Base-by-base conservation (phyloP, 37 sponge, comb jelly and placozoan genomes). In the Diacarnus erythraeanus region DNA sequence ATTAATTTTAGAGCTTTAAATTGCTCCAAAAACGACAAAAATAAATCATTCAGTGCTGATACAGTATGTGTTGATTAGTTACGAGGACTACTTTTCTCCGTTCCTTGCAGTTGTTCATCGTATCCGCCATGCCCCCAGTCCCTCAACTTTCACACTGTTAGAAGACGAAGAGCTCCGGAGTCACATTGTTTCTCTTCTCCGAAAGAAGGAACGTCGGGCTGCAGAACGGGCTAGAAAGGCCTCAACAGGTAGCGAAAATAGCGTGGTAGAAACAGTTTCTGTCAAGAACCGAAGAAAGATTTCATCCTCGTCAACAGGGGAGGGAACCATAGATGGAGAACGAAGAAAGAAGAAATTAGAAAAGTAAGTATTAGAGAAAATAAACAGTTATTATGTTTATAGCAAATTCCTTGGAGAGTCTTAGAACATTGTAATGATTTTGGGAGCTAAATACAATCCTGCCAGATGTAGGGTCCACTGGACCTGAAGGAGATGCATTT, bases 111-210 rank as follows among this genome's bases (percentile, higher is more conserved):
- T 74, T 54, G 74, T 74, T 47, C 74, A 54, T 1, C 38, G 33
- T 10, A 47, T 74, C 57, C 38, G 76, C 86, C 79, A 37, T 37
- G 57, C 29, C 58, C 51, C 47, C 69, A 22, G 61, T 64, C 41
- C 76, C 0, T 83, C 92, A 0, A 54, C 43, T 10, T 91, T 91
- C 59, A 42, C 21, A 25, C 61, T 91, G 18, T 27, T 31, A 8
- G 84, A 86, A 76, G 88, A 88, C 59, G 73, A 82, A 72, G 83
- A 59, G 10, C 77, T 88, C 8, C 63, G 57, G 2, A 66, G 42
- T 5, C 69, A 71, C 47, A 83, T 88, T 1, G 18, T 71, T 1
- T 23, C 58, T 20, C 31, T 82, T n/a, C 38, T 88, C 12, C 56
- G 72, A 0, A 88, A 82, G 36, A 77, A 88, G 56, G 73, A 82